A percentile compares a stretch with the other conserved stretches of the same genome.
phyloP scores from a whole-genome alignment of 2,113 vertebrate genomes.

The Patagioenas fasciata region DNA sequence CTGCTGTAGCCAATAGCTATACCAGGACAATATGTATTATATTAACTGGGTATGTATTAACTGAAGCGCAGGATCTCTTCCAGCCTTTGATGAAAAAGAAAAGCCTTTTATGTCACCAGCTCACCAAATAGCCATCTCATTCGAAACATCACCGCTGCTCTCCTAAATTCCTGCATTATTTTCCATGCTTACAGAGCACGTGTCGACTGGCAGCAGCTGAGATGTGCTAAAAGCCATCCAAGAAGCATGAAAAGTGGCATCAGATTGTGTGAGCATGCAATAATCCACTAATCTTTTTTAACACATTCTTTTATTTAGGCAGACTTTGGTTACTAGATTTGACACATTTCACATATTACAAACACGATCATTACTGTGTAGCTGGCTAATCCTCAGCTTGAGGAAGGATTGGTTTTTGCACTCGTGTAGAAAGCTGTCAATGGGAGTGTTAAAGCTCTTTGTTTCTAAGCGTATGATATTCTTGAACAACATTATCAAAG shows the following conservation, averaged over 20 bases:
- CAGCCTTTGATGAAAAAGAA: neutral
- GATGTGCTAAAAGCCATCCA: neutral
- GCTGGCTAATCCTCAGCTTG: conserved; percentile 4
- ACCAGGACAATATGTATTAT: neutral
- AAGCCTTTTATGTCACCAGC: neutral
- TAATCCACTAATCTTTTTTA: conserved; percentile 51
- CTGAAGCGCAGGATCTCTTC: neutral
- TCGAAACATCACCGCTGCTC: neutral
- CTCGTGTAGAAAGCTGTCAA: neutral
- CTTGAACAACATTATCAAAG: neutral
- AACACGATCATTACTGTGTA: neutral
- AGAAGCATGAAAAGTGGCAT: conserved; percentile 11
- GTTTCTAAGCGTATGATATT: neutral
- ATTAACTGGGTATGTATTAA: neutral
- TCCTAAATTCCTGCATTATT: conserved; percentile 4
- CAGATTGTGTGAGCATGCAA: neutral
- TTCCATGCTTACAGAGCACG: neutral
- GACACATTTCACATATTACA: neutral
- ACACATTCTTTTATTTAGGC: conserved; percentile 10
- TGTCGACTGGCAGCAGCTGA: neutral
- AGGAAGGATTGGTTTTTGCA: conserved; percentile 23
- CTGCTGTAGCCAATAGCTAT: neutral
- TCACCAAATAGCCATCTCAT: neutral
- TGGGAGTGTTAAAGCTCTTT: neutral
- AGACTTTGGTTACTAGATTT: conserved; percentile 17